A percentile compares a stretch with the other conserved stretches of the same genome.
Evolutionary conservation across 2,888 invertebrate species (phyloP).

Genomic region (Cabera pusaria): DNA sequence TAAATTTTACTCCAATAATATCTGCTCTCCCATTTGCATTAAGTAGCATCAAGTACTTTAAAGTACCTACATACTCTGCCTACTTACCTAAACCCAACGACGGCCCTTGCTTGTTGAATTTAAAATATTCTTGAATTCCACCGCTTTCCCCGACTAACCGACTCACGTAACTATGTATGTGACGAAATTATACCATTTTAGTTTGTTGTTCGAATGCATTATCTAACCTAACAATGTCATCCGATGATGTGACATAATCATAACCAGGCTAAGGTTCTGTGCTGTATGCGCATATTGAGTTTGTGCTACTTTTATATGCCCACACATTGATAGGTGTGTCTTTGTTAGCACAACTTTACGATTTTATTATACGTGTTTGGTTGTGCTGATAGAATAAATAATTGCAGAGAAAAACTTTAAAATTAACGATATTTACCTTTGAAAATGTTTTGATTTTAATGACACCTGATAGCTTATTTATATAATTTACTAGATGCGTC

Average conservation of each 20-base stretch:
- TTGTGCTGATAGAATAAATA: background rate
- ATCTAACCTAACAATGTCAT: slow-evolving; percentile 54
- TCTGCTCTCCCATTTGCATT: too few relatives aligned
- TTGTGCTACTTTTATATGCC: slow-evolving; percentile 22
- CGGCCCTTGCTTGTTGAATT: slow-evolving; percentile 15
- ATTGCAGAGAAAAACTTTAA: too few relatives aligned
- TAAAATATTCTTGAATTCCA: slow-evolving; percentile 20
- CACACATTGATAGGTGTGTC: slow-evolving; percentile 5
- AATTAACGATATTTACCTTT: too few relatives aligned
- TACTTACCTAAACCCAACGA: slow-evolving; percentile 2
- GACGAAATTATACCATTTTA: slow-evolving; percentile 47
- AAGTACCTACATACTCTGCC: too few relatives aligned
- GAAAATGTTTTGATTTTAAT: too few relatives aligned
- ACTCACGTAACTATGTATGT: slow-evolving; percentile 39
- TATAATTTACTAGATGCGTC: too few relatives aligned
- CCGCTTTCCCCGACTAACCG: slow-evolving; percentile 42
- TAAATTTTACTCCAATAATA: too few relatives aligned
- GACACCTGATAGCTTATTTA: too few relatives aligned
- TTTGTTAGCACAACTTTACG: slow-evolving; percentile 1
- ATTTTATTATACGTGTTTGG: background rate
- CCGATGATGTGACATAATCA: slow-evolving; percentile 45
- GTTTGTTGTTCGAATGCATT: slow-evolving; percentile 41
- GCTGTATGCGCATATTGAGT: slow-evolving; percentile 45
- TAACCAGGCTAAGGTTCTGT: slow-evolving; percentile 66
- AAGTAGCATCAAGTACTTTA: too few relatives aligned